Evolutionary conservation across 2,888 invertebrate genomes (phyloP).

Genomic region (Junonia oenone): DNA sequence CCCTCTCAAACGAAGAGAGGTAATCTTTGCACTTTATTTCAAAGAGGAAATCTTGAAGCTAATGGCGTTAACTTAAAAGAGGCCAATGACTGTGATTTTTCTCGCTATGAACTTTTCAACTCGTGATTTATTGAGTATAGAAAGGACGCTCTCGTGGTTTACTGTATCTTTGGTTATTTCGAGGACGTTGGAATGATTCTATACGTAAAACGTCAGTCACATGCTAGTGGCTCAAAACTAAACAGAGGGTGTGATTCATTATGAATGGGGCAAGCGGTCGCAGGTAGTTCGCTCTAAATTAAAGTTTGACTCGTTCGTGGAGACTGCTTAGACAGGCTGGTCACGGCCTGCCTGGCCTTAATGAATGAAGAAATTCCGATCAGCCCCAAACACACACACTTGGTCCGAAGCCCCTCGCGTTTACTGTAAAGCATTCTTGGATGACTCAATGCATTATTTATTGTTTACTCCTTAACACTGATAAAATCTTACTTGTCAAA

Average conservation of each 20-base stretch:
- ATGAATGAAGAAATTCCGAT: slow-evolving; percentile 73
- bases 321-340: slow-evolving; percentile 57
- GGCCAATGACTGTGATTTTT: slow-evolving; percentile 75
- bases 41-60: slow-evolving; percentile 72
- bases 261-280: slow-evolving; percentile 56
- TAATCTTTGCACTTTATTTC: slow-evolving; percentile 76
- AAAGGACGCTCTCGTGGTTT: slow-evolving; percentile 38
- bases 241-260: slow-evolving; percentile 67
- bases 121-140: slow-evolving; percentile 67
- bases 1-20: slow-evolving; percentile 69
- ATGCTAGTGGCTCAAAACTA: slow-evolving; percentile 53
- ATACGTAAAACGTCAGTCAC: slow-evolving; percentile 63
- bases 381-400: slow-evolving; percentile 53
- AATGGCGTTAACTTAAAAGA: slow-evolving; percentile 79
- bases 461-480: background rate
- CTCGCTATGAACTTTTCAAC: slow-evolving; percentile 54
- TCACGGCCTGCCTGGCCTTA: slow-evolving; percentile 63
- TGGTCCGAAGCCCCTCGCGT: slow-evolving; percentile 47
- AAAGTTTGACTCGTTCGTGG: slow-evolving; percentile 66
- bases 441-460: slow-evolving; percentile 33
- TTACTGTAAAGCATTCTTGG: slow-evolving; percentile 50
- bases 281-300: slow-evolving; percentile 64
- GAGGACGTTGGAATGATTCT: slow-evolving; percentile 35
- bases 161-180: slow-evolving; percentile 29
- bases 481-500: background rate